Evolutionary conservation across 30 jellyfish, hydroid and myxozoan species (phyloP).

Genomic region (Catostylus mosaicus): DNA sequence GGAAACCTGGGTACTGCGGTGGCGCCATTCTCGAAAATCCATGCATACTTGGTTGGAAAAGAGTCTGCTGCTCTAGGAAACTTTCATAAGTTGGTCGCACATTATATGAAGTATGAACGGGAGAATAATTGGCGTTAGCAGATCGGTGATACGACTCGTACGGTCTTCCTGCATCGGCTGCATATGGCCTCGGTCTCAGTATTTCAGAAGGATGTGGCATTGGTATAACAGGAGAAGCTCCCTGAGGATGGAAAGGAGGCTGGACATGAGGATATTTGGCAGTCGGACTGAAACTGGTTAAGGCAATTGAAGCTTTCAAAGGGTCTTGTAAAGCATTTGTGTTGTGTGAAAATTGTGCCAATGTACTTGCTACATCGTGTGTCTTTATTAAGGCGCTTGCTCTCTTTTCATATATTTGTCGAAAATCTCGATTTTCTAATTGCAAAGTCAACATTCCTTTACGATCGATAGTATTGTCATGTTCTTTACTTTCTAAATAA

Average conservation of each 20-base stretch:
- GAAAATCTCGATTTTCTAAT: background rate
- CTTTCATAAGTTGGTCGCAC: slow-evolving; percentile 35
- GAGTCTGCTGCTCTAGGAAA: slow-evolving; percentile 15
- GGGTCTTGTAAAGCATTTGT: background rate
- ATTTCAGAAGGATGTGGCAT: slow-evolving; percentile 8
- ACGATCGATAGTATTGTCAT: background rate
- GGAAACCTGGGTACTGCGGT: slow-evolving; percentile 52
- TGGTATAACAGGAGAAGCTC: background rate
- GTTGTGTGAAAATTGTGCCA: background rate
- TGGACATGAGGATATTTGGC: background rate
- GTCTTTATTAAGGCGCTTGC: background rate
- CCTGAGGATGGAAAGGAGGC: slow-evolving; percentile 5
- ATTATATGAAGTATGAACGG: slow-evolving; percentile 24
- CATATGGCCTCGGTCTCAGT: slow-evolving; percentile 32
- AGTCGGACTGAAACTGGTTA: slow-evolving; percentile 1
- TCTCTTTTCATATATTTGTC: background rate
- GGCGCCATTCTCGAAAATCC: slow-evolving; percentile 14
- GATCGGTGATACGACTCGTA: slow-evolving; percentile 17
- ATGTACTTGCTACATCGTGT: background rate
- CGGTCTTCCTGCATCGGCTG: slow-evolving; percentile 26
- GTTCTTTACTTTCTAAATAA: background rate
- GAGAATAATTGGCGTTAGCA: slow-evolving; percentile 5
- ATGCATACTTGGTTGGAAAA: slow-evolving; percentile 29
- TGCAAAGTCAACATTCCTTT: background rate
- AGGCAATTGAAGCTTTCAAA: slow-evolving; percentile 4